These are phyloP conservation scores for Choreutis nemorana DNA, from an alignment of 2,888 invertebrate genomes.

Conservation along the genomic window DNA sequence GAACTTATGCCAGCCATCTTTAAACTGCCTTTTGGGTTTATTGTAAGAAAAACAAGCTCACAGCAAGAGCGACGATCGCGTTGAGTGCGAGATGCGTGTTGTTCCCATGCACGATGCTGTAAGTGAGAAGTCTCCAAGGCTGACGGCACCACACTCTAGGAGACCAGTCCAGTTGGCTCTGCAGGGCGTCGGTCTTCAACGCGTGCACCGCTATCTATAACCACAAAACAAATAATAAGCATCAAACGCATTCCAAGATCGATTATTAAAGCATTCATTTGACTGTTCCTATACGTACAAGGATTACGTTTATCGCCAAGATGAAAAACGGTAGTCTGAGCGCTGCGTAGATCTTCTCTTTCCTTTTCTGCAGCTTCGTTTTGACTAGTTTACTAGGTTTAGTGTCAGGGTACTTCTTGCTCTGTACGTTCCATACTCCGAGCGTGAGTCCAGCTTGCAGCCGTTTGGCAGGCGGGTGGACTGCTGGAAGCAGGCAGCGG, in stretches of 20 bases:
- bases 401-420: conserved; percentile 18
- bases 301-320: conserved; percentile 38
- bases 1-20: no score
- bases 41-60: conserved; percentile 27
- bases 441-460: conserved; percentile 40
- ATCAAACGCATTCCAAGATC: not conserved
- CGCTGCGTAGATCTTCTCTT: conserved; percentile 33
- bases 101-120: conserved; percentile 82
- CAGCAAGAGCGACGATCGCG: conserved; percentile 47
- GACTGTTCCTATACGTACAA: conserved; percentile 28
- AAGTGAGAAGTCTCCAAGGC: conserved; percentile 82
- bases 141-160: conserved; percentile 64
- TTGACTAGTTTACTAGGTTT: conserved; percentile 20
- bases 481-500: conserved; percentile 24
- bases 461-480: conserved; percentile 10
- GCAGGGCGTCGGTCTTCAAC: conserved; percentile 21
- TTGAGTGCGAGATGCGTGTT: conserved; percentile 80
- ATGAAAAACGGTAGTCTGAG: conserved; percentile 49
- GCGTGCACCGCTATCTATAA: conserved; percentile 30
- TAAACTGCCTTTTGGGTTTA: no score
- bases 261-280: not conserved
- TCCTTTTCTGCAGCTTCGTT: conserved; percentile 36
- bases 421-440: conserved; percentile 21
- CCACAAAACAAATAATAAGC: conserved; percentile 1
- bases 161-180: conserved; percentile 34